These are phyloP conservation scores for Oryzias curvinotus DNA, from an alignment of 2,113 vertebrate species.

Conservation along the genomic window DNA sequence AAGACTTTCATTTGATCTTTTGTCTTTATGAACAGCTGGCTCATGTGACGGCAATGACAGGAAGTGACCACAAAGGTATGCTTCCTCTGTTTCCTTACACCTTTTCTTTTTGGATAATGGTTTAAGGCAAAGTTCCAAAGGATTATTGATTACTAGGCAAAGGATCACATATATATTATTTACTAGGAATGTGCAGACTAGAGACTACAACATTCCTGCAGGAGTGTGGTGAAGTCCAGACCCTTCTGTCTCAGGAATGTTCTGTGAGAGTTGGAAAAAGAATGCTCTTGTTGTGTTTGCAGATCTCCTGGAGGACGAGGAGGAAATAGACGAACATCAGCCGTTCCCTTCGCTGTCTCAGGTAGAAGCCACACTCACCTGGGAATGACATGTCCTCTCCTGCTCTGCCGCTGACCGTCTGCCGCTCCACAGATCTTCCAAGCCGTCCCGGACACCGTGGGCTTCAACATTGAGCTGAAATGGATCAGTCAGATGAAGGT, in stretches of 20 bases:
- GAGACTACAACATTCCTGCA: too few species aligned
- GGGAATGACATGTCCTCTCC: neutral
- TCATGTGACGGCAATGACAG: conserved; percentile 86
- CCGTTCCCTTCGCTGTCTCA: conserved; percentile 94
- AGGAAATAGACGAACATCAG: conserved; percentile 90
- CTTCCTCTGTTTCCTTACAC: neutral
- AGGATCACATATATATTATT: too few species aligned
- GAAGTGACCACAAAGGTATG: conserved; percentile 85
- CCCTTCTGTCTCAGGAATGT: neutral
- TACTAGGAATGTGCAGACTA: too few species aligned
- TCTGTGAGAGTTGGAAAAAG: accelerated
- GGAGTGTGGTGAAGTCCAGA: neutral
- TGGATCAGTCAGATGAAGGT: conserved; percentile 96
- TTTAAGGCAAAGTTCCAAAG: too few species aligned
- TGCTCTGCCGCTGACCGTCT: neutral
- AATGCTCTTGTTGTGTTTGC: neutral
- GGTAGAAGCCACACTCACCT: conserved; percentile 62
- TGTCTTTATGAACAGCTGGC: conserved; percentile 77
- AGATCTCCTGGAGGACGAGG: conserved; percentile 85
- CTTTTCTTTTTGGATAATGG: neutral
- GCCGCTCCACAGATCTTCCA: conserved; percentile 84
- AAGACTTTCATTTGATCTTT: neutral
- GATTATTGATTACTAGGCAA: too few species aligned
- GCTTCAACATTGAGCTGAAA: conserved; percentile 98
- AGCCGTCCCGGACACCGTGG: conserved; percentile 87